Conservation (phyloP, 1,140 invertebrate species). For the Theocolax elegans region DNA sequence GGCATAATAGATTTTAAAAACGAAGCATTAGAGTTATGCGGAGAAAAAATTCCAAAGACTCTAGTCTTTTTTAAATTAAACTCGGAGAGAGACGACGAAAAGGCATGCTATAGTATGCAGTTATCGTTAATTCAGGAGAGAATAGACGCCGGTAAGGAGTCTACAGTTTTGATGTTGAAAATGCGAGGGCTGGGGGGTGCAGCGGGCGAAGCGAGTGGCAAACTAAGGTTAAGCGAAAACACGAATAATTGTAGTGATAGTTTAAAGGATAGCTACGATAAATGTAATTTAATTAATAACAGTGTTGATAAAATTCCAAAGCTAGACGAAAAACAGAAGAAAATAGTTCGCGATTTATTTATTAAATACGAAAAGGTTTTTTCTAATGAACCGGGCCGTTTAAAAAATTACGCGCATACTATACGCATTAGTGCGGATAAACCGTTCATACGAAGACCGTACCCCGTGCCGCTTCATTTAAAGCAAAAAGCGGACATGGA, state of each 20-base stretch:
- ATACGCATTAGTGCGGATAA: conserved; percentile 22
- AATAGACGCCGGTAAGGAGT: too few species aligned
- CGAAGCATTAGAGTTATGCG: background rate
- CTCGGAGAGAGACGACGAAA: background rate
- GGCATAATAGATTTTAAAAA: too few species aligned
- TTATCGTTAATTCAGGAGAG: background rate
- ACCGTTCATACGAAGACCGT: conserved; percentile 32
- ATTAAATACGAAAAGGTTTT: conserved; percentile 34
- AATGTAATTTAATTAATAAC: background rate
- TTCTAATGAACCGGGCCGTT: conserved; percentile 21
- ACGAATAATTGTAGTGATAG: too few species aligned
- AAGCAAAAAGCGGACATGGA: conserved; percentile 32
- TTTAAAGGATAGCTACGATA: background rate
- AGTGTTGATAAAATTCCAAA: background rate
- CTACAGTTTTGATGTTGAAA: too few species aligned
- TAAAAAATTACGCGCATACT: conserved; percentile 30
- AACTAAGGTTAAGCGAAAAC: background rate
- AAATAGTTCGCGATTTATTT: background rate
- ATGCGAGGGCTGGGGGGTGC: background rate
- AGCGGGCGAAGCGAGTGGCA: background rate
- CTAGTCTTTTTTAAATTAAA: background rate
- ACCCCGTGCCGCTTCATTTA: conserved; percentile 45
- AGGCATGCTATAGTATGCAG: background rate
- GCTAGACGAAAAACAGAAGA: background rate
- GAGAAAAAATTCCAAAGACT: background rate